Evolutionary conservation across 2,797 vertebrate species (phyloP).

Genomic region (Parauchenoglanis punctatus): DNA sequence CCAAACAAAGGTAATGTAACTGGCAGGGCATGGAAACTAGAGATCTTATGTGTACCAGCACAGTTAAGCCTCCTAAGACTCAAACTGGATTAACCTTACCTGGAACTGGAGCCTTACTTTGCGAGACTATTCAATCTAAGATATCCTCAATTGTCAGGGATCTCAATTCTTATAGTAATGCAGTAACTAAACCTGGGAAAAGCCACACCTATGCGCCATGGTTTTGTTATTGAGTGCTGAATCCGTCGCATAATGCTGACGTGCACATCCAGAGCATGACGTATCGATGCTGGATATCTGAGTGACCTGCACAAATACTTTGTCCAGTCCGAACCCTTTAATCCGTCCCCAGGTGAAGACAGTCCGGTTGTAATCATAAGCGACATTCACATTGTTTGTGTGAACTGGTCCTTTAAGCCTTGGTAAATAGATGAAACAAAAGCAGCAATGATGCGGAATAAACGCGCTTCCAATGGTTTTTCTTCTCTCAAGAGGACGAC

Average conservation of each 20-base stretch:
- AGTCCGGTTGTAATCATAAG: background rate
- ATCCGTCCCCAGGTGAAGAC: background rate
- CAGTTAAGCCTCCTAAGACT: background rate
- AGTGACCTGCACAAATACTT: background rate
- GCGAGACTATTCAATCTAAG: background rate
- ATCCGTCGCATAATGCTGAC: background rate
- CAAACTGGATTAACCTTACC: background rate
- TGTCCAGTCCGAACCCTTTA: background rate
- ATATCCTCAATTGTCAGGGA: background rate
- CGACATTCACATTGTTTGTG: background rate
- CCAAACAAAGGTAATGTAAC: background rate
- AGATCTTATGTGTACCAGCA: background rate
- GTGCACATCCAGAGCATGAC: background rate
- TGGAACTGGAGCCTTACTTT: background rate
- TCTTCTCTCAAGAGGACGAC: background rate
- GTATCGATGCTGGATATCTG: background rate
- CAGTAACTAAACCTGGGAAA: background rate
- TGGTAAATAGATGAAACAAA: background rate
- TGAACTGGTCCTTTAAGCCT: constrained; percentile 4
- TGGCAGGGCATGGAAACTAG: background rate
- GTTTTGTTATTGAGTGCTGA: background rate
- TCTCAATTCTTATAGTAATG: background rate
- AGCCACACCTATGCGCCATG: background rate
- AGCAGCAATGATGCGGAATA: background rate
- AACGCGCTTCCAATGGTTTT: background rate